Percentiles rank a stretch among this genome's conserved stretches.
phyloP scores from a whole-genome alignment of 1,140 invertebrate species.

The Octopus sinensis region DNA sequence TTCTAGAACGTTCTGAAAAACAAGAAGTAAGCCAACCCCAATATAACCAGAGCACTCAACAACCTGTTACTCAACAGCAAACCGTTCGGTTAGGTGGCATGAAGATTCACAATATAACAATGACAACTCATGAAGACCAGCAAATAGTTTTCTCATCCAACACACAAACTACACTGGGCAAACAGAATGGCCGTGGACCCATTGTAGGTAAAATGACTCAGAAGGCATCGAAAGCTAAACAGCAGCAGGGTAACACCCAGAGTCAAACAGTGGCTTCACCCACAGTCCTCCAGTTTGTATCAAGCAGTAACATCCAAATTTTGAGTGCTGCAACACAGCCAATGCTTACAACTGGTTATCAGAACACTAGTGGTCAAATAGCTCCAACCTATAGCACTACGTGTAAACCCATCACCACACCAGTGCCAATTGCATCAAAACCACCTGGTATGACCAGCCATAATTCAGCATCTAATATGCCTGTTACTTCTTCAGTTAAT shows the following conservation, averaged over 20 bases:
- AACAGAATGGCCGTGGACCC: conserved; percentile 36
- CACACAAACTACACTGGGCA: conserved; percentile 48
- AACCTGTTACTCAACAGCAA: conserved; percentile 26
- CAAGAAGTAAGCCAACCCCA: not conserved
- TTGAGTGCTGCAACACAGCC: conserved; percentile 15
- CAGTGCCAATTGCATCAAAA: conserved; percentile 61
- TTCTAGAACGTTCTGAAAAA: not conserved
- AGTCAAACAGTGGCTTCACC: conserved; percentile 28
- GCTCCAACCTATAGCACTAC: conserved; percentile 45
- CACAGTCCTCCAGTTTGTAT: conserved; percentile 26
- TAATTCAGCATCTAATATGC: not conserved
- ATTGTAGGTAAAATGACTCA: conserved; percentile 50
- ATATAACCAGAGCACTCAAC: conserved; percentile 10
- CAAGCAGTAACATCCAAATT: not conserved
- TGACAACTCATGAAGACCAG: conserved; percentile 48
- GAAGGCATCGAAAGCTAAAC: conserved; percentile 22
- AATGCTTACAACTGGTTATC: conserved; percentile 22
- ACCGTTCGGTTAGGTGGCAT: conserved; percentile 35
- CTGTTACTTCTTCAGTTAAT: not conserved
- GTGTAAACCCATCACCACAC: conserved; percentile 47
- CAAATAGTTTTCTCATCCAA: conserved; percentile 52
- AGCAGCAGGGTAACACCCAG: conserved; percentile 20
- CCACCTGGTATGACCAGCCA: conserved; percentile 36
- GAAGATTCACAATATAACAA: conserved; percentile 55
- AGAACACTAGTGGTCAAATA: conserved; percentile 24